Evolutionary conservation across 2,113 vertebrate species (phyloP).

Genomic region (Dipodomys ordii): DNA sequence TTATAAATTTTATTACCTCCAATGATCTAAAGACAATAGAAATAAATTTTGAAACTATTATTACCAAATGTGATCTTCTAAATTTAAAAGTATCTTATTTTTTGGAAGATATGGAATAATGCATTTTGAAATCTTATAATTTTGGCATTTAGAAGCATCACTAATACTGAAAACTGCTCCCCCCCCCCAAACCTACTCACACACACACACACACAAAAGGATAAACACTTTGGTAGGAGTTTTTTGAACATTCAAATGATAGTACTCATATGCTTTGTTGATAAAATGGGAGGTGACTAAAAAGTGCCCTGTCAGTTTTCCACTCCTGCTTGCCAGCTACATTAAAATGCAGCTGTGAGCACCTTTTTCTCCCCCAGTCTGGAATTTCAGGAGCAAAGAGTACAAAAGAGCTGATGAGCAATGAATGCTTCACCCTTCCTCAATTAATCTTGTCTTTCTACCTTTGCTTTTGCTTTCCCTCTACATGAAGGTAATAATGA

Average conservation of each 20-base stretch:
- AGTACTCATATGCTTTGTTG: conserved; percentile 67
- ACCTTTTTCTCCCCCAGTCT: conserved; percentile 78
- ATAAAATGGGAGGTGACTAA: conserved; percentile 83
- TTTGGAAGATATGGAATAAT: conserved; percentile 65
- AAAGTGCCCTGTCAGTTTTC: conserved; percentile 88
- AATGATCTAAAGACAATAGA: conserved; percentile 60
- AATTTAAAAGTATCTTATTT: conserved; percentile 67
- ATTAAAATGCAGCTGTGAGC: conserved; percentile 88
- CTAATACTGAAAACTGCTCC: conserved; percentile 65
- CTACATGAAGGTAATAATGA: conserved; percentile 95
- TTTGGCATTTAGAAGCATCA: conserved; percentile 67
- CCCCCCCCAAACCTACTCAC: neutral
- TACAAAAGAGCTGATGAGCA: conserved; percentile 96
- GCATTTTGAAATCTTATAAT: conserved; percentile 48
- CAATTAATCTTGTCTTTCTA: conserved; percentile 99
- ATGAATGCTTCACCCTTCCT: conserved; percentile 95
- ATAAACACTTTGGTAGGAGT: conserved; percentile 45
- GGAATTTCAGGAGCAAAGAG: conserved; percentile 89
- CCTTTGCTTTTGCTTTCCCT: conserved; percentile 95
- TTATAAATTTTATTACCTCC: conserved; percentile 32
- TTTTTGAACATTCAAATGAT: conserved; percentile 74
- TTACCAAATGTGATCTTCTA: conserved; percentile 48
- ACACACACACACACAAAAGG: neutral
- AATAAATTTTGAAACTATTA: conserved; percentile 57
- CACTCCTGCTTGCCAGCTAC: conserved; percentile 83